phyloP scores from a whole-genome alignment of 2,888 invertebrate species.

The Torymus auratus region DNA sequence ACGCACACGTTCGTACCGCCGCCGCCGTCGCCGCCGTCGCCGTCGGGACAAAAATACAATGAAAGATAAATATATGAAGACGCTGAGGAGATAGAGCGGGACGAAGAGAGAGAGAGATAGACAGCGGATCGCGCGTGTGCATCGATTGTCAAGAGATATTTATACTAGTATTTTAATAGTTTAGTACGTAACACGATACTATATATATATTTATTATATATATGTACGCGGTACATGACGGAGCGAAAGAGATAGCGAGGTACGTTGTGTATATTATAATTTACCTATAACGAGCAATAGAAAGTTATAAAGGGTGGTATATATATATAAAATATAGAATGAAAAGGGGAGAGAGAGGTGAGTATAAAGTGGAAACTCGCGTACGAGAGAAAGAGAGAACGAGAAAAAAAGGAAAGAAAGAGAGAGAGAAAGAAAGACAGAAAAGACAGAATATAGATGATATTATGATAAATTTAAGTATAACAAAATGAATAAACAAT shows the following conservation, averaged over 20 bases:
- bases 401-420: conserved; percentile 51
- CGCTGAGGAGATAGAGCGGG: background rate
- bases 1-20: conserved; percentile 20
- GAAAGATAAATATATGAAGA: background rate
- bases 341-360: conserved; percentile 18
- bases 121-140: conserved; percentile 60
- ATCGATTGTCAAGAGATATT: conserved; percentile 74
- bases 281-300: conserved; percentile 58
- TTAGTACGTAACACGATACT: conserved; percentile 67
- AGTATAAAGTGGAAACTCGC: background rate
- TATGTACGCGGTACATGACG: conserved; percentile 26
- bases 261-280: conserved; percentile 59
- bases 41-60: background rate
- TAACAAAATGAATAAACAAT: conserved; percentile 54
- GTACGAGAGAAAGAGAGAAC: conserved; percentile 8
- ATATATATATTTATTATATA: conserved; percentile 52
- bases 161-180: conserved; percentile 77
- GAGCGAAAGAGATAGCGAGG: conserved; percentile 47
- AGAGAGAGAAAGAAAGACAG: conserved; percentile 60
- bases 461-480: conserved; percentile 40
- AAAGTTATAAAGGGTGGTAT: conserved; percentile 47
- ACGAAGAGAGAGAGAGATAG: conserved; percentile 63
- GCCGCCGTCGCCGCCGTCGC: too few relatives aligned
- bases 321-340: conserved; percentile 49
- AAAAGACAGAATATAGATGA: conserved; percentile 50